Evolutionary conservation across 2,797 vertebrate genomes (phyloP), one percentile per base, ranked within the genome.

Genomic region (Scarus forsteni): DNA sequence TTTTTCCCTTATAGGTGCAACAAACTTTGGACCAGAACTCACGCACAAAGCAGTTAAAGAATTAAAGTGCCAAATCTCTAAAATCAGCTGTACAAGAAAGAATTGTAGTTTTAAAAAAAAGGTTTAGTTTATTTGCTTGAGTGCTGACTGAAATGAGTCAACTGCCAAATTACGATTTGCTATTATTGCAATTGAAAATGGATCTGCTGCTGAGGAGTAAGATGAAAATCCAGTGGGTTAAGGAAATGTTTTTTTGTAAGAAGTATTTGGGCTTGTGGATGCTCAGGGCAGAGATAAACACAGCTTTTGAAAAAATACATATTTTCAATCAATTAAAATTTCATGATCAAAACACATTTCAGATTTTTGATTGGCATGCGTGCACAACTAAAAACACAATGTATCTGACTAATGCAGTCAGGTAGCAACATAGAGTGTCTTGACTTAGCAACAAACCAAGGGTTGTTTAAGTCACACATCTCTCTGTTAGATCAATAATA

Each of bases 401-500:
- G 16, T 27, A 10, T 13, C 8, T 18, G 12, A 65, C 43, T 9
- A 40, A n/a, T 13, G 39, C 46, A 18, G 18, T 6, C 7, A 7
- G 16, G 6, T 15, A 5, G 38, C 18, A 27, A 8, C 45, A 40
- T 14, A 48, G 6, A 8, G n/a, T 18, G 14, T 60, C 34, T 7
- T 46, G 44, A 56, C 46, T 5, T 15, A 19, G 19, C n/a, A 65
- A 69, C 7, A 11, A 62, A 40, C 42, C 10, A 38, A 3, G n/a
- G 13, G 38, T 3, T 11, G 46, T 9, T 50, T 7, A 42, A n/a
- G 54, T 14, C 54, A 8, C 18, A 14, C 34, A 35, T 34, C 62
- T 55, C n/a, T 66, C 5, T 62, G 48, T 27, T 6, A 50, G 7
- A 40, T 66, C 40, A 49, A 39, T 52, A 55, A 0, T 68, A 42